A percentile compares a stretch with the other conserved stretches of the same genome.
Conservation (phyloP, 2,888 invertebrate species). For the Cantharis rufa region DNA sequence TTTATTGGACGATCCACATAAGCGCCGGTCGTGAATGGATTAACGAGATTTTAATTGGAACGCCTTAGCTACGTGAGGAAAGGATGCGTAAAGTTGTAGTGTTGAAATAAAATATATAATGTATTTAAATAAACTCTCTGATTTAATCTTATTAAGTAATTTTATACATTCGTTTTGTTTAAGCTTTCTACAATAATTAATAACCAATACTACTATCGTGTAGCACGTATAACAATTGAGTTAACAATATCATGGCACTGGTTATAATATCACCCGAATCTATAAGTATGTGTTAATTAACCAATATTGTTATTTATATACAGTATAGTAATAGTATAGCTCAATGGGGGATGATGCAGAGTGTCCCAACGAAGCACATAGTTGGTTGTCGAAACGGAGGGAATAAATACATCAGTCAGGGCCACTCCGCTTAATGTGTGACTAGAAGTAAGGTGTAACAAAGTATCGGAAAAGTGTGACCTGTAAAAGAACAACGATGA, state of each 20-base stretch:
- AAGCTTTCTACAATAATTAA: conserved; percentile 52
- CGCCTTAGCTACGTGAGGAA: neutral
- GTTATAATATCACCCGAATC: conserved; percentile 59
- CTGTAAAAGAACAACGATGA: conserved; percentile 44
- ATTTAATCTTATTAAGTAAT: conserved; percentile 55
- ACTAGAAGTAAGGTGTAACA: conserved; percentile 48
- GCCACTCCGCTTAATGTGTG: conserved; percentile 51
- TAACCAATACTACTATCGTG: conserved; percentile 56
- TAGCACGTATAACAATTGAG: conserved; percentile 56
- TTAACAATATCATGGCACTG: conserved; percentile 59
- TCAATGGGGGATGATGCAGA: conserved; percentile 41
- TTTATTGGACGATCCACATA: no score
- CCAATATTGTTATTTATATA: conserved; percentile 46
- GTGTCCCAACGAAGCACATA: conserved; percentile 49
- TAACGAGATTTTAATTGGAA: no score
- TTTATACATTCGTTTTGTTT: conserved; percentile 53
- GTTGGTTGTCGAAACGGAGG: conserved; percentile 50
- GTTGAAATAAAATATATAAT: conserved; percentile 36
- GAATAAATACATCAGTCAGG: conserved; percentile 53
- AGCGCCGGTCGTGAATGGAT: no score
- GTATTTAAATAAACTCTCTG: conserved; percentile 57
- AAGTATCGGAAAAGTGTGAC: conserved; percentile 49
- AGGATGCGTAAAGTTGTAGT: neutral
- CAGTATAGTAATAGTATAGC: conserved; percentile 35
- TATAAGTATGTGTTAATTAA: conserved; percentile 56